These are phyloP conservation scores for Chloroceryle inda DNA, from an alignment of 2,797 vertebrate genomes.

Conservation along the genomic window DNA sequence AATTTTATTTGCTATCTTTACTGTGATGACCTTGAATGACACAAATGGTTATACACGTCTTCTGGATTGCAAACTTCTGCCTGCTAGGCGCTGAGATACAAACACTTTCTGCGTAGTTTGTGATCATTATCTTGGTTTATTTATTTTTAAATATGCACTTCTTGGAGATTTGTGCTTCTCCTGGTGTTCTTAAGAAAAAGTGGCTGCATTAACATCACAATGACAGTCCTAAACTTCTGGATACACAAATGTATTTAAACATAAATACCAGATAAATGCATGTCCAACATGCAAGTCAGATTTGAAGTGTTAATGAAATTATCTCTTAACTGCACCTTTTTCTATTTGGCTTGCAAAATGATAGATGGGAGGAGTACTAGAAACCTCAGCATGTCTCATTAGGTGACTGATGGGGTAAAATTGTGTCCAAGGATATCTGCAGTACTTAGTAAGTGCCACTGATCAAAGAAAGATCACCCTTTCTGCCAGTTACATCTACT, in stretches of 20 bases:
- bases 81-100: not conserved
- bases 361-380: not conserved
- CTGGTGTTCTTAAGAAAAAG: not conserved
- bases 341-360: not conserved
- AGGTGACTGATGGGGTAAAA: not conserved
- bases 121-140: not conserved
- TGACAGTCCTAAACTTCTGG: not conserved
- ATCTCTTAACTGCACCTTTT: not conserved
- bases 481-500: not conserved
- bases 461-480: not conserved
- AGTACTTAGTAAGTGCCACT: not conserved
- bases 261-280: not conserved
- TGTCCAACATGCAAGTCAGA: not conserved
- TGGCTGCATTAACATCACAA: not conserved
- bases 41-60: not conserved
- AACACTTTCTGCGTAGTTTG: not conserved
- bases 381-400: not conserved
- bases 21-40: constrained; percentile 18
- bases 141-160: not conserved
- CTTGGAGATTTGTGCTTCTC: not conserved
- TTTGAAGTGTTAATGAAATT: not conserved
- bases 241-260: not conserved
- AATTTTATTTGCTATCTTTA: constrained; percentile 35
- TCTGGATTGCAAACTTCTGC: not conserved
- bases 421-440: not conserved